These are phyloP conservation scores for Sinocyclocheilus rhinocerous DNA, from an alignment of 2,113 vertebrate species.

Conservation along the genomic window DNA sequence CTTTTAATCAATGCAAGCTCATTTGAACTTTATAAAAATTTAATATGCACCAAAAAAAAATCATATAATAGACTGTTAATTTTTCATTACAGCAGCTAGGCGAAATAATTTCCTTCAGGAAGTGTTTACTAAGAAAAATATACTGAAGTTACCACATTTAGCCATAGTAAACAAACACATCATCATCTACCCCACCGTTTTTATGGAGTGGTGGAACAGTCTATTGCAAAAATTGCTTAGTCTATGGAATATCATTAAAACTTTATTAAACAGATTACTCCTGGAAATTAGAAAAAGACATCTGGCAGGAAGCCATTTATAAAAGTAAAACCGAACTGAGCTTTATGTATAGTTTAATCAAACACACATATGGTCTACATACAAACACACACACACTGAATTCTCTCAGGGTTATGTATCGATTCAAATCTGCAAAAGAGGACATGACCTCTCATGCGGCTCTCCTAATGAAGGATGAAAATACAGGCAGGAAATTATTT, in stretches of 20 bases:
- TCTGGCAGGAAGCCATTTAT: background rate
- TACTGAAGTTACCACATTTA: constrained; percentile 42
- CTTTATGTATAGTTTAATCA: constrained; percentile 25
- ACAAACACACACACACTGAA: background rate
- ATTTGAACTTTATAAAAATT: background rate
- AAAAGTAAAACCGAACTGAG: background rate
- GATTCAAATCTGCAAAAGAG: background rate
- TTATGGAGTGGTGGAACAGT: constrained; percentile 57
- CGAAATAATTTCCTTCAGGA: too few relatives aligned
- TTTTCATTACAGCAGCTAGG: too few relatives aligned
- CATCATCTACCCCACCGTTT: constrained; percentile 55
- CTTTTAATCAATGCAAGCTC: constrained; percentile 20
- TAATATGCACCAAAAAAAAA: too few relatives aligned
- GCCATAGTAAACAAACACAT: constrained; percentile 64
- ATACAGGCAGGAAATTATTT: constrained; percentile 51
- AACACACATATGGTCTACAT: constrained; percentile 28
- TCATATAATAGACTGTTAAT: too few relatives aligned
- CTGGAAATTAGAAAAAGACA: too few relatives aligned
- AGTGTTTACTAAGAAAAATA: too few relatives aligned
- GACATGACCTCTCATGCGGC: constrained; percentile 16
- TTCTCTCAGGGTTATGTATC: constrained; percentile 4
- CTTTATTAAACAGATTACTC: too few relatives aligned
- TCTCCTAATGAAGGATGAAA: constrained; percentile 44
- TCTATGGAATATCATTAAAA: constrained; percentile 47
- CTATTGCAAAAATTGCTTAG: constrained; percentile 46